A percentile compares a stretch with the other conserved stretches of the same genome.
phyloP scores from a whole-genome alignment of 2,888 invertebrate genomes.

The Elegia similella region DNA sequence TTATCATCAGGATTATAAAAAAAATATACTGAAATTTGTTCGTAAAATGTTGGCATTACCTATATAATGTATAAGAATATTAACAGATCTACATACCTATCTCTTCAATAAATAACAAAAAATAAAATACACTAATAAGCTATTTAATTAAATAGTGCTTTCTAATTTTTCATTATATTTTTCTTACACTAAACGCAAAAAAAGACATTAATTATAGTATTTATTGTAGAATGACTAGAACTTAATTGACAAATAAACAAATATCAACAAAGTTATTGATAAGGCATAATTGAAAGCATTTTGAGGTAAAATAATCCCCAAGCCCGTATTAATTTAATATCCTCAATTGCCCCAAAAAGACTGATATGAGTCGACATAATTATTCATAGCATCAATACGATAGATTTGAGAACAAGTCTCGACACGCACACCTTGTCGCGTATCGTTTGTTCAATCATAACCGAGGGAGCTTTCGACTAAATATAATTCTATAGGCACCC shows the following conservation, averaged over 20 bases:
- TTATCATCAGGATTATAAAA: too few species aligned
- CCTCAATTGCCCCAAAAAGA: not conserved
- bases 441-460: slow-evolving; percentile 75
- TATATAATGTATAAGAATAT: too few species aligned
- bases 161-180: too few species aligned
- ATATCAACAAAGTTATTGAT: not conserved
- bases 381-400: slow-evolving; percentile 40
- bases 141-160: too few species aligned
- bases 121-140: not conserved
- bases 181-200: too few species aligned
- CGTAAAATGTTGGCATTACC: too few species aligned
- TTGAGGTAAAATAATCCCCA: not conserved
- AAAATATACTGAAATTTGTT: too few species aligned
- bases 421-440: slow-evolving; percentile 69
- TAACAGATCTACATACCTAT: too few species aligned
- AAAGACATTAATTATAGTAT: too few species aligned
- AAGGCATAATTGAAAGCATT: not conserved
- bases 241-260: too few species aligned
- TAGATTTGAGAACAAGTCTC: slow-evolving; percentile 48
- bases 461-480: slow-evolving; percentile 74
- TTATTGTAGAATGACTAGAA: too few species aligned
- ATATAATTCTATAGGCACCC: slow-evolving; percentile 80
- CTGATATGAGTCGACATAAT: slow-evolving; percentile 6
- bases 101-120: too few species aligned
- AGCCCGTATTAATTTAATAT: not conserved